These are phyloP conservation scores for Lepus americanus DNA, from an alignment of 2,113 vertebrate species.

Conservation along the genomic window DNA sequence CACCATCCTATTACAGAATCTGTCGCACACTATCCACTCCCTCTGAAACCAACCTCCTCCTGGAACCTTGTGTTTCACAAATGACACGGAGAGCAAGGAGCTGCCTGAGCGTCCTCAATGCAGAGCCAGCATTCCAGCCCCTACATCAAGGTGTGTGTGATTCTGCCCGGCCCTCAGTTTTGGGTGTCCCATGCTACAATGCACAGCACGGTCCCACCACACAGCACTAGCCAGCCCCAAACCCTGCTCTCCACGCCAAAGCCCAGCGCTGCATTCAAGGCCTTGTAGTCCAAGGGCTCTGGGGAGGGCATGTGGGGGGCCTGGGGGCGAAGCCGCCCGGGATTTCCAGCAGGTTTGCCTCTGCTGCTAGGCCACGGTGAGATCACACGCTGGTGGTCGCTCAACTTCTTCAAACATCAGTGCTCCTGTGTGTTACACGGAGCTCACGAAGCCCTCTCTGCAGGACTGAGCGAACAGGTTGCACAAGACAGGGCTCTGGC, in stretches of 20 bases:
- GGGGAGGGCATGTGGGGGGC: neutral
- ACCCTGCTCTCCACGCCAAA: accelerated
- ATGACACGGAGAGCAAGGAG: neutral
- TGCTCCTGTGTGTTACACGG: neutral
- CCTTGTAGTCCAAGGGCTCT: neutral
- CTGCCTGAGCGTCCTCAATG: neutral
- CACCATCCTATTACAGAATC: neutral
- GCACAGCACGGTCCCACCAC: neutral
- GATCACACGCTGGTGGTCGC: no score
- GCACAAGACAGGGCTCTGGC: neutral
- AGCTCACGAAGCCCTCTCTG: accelerated
- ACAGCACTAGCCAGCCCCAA: neutral
- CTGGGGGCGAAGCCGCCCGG: neutral
- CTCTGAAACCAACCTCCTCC: neutral
- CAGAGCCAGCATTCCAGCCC: no score
- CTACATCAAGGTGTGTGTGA: neutral
- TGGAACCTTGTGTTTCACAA: neutral
- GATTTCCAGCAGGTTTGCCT: neutral
- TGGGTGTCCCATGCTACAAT: neutral
- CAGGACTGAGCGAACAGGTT: neutral
- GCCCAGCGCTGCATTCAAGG: neutral
- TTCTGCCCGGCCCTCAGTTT: neutral
- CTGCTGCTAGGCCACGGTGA: accelerated
- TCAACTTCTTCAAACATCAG: no score
- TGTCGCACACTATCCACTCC: neutral